Evolutionary conservation across 2,113 vertebrate species (phyloP).

Genomic region (Aplodontia rufa): DNA sequence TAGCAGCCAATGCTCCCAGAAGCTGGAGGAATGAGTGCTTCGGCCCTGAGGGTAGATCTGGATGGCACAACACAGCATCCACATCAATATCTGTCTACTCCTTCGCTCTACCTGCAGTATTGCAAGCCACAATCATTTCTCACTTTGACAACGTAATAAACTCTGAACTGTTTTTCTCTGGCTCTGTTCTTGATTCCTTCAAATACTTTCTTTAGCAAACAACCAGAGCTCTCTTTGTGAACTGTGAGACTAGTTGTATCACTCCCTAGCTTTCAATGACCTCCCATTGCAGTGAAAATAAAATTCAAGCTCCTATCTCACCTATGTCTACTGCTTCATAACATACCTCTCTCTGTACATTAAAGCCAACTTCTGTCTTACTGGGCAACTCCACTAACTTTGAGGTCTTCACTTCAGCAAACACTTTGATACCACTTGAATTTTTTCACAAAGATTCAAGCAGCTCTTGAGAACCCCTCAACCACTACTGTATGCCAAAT

Average conservation of each 20-base stretch:
- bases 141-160: neutral
- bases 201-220: neutral
- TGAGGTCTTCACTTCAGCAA: neutral
- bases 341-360: neutral
- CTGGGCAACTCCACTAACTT: neutral
- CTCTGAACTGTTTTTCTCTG: slow-evolving; percentile 30
- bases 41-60: neutral
- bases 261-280: neutral
- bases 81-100: neutral
- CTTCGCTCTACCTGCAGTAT: neutral
- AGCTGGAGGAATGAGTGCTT: neutral
- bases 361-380: neutral
- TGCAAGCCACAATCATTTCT: neutral
- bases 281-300: neutral
- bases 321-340: neutral
- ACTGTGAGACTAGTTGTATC: neutral
- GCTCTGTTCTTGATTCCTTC: neutral
- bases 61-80: neutral
- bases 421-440: neutral
- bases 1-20: neutral
- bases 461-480: neutral
- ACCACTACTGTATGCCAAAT: neutral
- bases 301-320: neutral
- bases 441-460: neutral
- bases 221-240: neutral